Evolutionary conservation across 2,888 invertebrate genomes (phyloP).

Genomic region (Drosophila birchii): DNA sequence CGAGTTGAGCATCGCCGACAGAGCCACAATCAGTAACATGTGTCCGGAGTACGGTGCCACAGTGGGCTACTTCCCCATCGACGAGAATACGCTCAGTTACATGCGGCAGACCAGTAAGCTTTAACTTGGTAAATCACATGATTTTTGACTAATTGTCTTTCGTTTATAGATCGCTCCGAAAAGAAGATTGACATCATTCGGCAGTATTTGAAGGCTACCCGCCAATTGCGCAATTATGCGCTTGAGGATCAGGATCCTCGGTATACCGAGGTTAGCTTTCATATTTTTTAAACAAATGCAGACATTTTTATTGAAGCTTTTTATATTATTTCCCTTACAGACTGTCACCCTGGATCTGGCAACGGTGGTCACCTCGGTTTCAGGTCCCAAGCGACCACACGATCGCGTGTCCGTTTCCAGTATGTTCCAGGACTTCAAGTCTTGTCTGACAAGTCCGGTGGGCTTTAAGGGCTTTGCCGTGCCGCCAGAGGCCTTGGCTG

Average conservation of each 20-base stretch:
- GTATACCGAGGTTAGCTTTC: conserved; percentile 87
- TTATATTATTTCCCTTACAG: conserved; percentile 36
- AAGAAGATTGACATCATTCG: conserved; percentile 92
- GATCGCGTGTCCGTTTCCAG: conserved; percentile 95
- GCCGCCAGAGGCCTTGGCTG: conserved; percentile 87
- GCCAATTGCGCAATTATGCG: conserved; percentile 93
- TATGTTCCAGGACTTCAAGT: conserved; percentile 95
- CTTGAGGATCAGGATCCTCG: conserved; percentile 91
- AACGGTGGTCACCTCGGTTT: conserved; percentile 96
- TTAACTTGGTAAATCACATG: accelerated
- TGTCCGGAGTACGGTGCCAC: conserved; percentile 99
- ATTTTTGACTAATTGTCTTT: neutral
- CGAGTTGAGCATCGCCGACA: conserved; percentile 96
- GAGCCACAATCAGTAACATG: conserved; percentile 99
- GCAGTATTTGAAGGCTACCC: conserved; percentile 91
- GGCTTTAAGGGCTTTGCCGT: conserved; percentile 97
- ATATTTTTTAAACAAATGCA: accelerated
- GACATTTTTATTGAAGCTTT: neutral
- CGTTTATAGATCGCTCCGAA: conserved; percentile 90
- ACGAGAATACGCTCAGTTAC: conserved; percentile 91
- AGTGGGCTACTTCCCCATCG: conserved; percentile 97
- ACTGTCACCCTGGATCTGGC: conserved; percentile 89
- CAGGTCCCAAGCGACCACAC: conserved; percentile 98
- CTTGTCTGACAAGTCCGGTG: conserved; percentile 95
- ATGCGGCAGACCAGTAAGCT: conserved; percentile 91